Conservation (phyloP, 2,888 invertebrate species). For the Ornithoptera priamus region DNA sequence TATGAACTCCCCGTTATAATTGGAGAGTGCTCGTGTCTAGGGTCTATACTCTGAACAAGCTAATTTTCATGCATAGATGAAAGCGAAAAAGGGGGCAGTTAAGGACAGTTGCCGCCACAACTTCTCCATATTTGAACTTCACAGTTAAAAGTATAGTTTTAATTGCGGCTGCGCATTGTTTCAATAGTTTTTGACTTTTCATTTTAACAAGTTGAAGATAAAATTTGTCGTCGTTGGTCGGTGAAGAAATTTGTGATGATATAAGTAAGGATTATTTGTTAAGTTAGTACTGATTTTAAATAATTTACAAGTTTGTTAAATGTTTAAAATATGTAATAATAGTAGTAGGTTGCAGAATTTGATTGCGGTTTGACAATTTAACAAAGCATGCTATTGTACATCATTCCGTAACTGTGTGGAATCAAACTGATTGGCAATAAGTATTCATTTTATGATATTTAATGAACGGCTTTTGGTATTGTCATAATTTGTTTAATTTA, state of each 20-base stretch:
- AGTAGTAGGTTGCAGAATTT: neutral
- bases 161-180: constrained; percentile 1
- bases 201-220: neutral
- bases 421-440: no score
- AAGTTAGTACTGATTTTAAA: no score
- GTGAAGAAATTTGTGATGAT: no score
- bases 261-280: no score
- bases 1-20: constrained; percentile 25
- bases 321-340: no score
- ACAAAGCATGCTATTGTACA: constrained; percentile 1
- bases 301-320: no score
- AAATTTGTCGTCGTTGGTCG: no score
- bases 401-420: neutral
- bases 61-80: constrained; percentile 30
- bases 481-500: no score
- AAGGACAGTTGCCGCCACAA: constrained; percentile 24
- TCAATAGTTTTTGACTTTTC: neutral
- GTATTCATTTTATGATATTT: no score
- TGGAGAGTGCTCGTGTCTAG: constrained; percentile 19
- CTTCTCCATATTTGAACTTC: constrained; percentile 17
- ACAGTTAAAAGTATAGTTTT: constrained; percentile 12
- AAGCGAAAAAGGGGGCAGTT: constrained; percentile 26
- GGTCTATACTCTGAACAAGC: constrained; percentile 25
- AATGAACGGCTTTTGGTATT: no score
- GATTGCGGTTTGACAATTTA: constrained; percentile 20